phyloP scores from a whole-genome alignment of 2,797 vertebrate species.

The Neosalanx taihuensis region DNA sequence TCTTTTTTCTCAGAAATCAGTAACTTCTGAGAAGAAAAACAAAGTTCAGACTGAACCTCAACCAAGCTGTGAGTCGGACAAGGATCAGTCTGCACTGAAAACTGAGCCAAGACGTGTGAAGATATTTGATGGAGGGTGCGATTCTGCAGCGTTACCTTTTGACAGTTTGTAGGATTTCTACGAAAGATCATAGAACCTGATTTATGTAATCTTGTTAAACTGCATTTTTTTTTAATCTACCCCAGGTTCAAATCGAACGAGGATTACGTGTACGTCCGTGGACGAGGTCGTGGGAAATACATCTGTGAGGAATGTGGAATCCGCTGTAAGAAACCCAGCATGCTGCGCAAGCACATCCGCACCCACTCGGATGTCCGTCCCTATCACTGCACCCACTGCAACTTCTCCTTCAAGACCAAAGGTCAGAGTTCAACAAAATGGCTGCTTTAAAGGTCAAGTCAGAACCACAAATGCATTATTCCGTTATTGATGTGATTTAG shows the following conservation, averaged over 20 bases:
- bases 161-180: background rate
- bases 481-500: background rate
- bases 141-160: slow-evolving; percentile 31
- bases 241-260: slow-evolving; percentile 97
- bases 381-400: slow-evolving; percentile 96
- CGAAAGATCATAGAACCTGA: background rate
- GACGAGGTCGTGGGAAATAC: slow-evolving; percentile 95
- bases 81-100: slow-evolving; percentile 82
- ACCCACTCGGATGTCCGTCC: slow-evolving; percentile 97
- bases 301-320: slow-evolving; percentile 99
- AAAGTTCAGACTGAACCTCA: slow-evolving; percentile 84
- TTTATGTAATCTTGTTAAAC: background rate
- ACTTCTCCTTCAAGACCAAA: slow-evolving; percentile 99
- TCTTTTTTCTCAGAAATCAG: slow-evolving; percentile 77
- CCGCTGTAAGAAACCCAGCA: slow-evolving; percentile 98
- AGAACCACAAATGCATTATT: no score
- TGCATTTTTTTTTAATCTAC: slow-evolving; percentile 7
- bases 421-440: slow-evolving; percentile 66
- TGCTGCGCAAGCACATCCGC: slow-evolving; percentile 98
- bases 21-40: slow-evolving; percentile 77
- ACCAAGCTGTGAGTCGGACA: slow-evolving; percentile 85
- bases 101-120: slow-evolving; percentile 92
- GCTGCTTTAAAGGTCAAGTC: background rate
- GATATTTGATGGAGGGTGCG: slow-evolving; percentile 99
- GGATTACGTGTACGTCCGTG: slow-evolving; percentile 96